Evolutionary conservation across 1,140 invertebrate genomes (phyloP).

Genomic region (Metaphire vulgaris): DNA sequence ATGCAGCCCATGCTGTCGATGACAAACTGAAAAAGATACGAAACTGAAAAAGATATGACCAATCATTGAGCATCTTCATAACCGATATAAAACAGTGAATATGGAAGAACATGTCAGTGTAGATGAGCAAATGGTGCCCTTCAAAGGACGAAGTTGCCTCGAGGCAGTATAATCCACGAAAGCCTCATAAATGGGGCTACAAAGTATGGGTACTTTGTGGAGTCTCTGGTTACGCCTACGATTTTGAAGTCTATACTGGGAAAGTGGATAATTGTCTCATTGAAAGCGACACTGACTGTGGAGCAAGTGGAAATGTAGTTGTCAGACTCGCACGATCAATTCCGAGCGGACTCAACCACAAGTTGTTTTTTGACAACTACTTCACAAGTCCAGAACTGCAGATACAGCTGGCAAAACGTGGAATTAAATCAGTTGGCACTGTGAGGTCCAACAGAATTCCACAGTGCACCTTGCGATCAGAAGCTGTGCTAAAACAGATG

Average conservation of each 20-base stretch:
- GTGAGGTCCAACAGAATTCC: background rate
- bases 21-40: constrained; percentile 46
- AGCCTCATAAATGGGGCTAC: constrained; percentile 49
- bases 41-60: constrained; percentile 50
- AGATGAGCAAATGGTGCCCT: constrained; percentile 38
- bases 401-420: background rate
- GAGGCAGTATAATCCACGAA: constrained; percentile 48
- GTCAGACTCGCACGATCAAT: constrained; percentile 44
- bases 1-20: constrained; percentile 36
- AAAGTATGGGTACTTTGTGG: constrained; percentile 48
- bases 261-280: background rate
- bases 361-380: constrained; percentile 42
- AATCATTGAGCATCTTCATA: constrained; percentile 29
- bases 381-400: background rate
- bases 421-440: background rate
- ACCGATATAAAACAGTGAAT: constrained; percentile 35
- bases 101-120: constrained; percentile 45
- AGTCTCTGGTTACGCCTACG: constrained; percentile 44
- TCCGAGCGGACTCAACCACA: constrained; percentile 38
- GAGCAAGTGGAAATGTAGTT: constrained; percentile 10
- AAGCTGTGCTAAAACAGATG: background rate
- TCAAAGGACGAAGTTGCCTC: constrained; percentile 43
- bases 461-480: background rate
- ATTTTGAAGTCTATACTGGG: constrained; percentile 49
- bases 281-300: background rate